Evolutionary conservation across 2,113 vertebrate genomes (phyloP).

Genomic region (Spizaetus ornatus): DNA sequence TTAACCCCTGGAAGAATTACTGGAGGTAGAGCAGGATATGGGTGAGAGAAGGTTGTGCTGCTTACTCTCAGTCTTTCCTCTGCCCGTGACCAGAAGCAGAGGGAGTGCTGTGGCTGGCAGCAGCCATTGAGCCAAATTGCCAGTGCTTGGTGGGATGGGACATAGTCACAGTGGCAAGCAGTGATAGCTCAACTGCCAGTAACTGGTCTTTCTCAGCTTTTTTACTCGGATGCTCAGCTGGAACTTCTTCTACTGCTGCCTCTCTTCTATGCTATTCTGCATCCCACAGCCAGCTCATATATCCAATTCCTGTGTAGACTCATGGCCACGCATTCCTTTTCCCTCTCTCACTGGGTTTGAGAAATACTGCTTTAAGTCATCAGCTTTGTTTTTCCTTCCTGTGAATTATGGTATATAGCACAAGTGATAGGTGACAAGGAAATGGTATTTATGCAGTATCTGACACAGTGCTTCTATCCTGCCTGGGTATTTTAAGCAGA

Average conservation of each 20-base stretch:
- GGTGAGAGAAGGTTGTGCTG: no score
- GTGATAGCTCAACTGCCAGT: background rate
- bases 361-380: background rate
- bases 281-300: background rate
- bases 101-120: background rate
- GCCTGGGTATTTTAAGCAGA: background rate
- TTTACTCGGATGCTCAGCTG: background rate
- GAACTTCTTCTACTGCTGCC: background rate
- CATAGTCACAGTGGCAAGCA: background rate
- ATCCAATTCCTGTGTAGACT: accelerated
- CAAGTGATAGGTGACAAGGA: background rate
- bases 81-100: background rate
- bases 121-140: background rate
- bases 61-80: background rate
- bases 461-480: background rate
- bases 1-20: background rate
- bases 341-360: background rate
- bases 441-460: background rate
- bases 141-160: background rate
- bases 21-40: background rate
- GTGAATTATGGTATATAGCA: background rate
- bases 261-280: background rate
- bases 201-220: background rate
- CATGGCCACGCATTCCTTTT: background rate
- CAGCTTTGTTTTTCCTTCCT: background rate